A percentile compares a stretch with the other conserved stretches of the same genome.
These are phyloP conservation scores for Heteropelma amictum DNA, from an alignment of 2,888 invertebrate species.

Conservation along the genomic window DNA sequence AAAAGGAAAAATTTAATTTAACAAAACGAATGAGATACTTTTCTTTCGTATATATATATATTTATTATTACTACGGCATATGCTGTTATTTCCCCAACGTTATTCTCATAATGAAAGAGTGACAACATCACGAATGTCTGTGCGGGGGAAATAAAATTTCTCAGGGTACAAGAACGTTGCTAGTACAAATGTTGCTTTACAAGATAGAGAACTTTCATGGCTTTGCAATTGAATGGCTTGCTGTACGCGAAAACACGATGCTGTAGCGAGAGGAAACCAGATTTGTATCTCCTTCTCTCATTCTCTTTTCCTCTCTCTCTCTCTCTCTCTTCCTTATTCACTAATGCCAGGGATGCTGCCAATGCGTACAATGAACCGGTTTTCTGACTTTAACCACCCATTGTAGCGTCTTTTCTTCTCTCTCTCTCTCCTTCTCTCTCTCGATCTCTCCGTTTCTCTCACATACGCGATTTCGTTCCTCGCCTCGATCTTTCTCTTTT, in stretches of 20 bases:
- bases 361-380: constrained; percentile 60
- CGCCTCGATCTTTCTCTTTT: constrained; percentile 12
- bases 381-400: constrained; percentile 54
- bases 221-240: constrained; percentile 7
- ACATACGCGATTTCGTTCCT: not conserved
- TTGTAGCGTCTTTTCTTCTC: constrained; percentile 32
- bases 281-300: not conserved
- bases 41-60: not conserved
- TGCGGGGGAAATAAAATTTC: constrained; percentile 23
- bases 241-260: constrained; percentile 28
- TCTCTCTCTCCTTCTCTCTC: constrained; percentile 5
- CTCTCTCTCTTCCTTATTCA: constrained; percentile 4
- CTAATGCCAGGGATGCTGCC: constrained; percentile 20
- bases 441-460: not conserved
- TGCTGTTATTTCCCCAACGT: not conserved
- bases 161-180: not conserved
- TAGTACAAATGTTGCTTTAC: constrained; percentile 33
- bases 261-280: constrained; percentile 54
- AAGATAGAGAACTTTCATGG: constrained; percentile 10
- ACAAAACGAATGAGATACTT: too few relatives aligned
- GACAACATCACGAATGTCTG: constrained; percentile 25
- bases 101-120: not conserved
- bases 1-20: too few relatives aligned
- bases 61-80: not conserved
- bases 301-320: not conserved